Percentiles rank a stretch among this genome's conserved stretches.
Conservation (phyloP, 2,888 invertebrate species). For the Phortica okadai region DNA sequence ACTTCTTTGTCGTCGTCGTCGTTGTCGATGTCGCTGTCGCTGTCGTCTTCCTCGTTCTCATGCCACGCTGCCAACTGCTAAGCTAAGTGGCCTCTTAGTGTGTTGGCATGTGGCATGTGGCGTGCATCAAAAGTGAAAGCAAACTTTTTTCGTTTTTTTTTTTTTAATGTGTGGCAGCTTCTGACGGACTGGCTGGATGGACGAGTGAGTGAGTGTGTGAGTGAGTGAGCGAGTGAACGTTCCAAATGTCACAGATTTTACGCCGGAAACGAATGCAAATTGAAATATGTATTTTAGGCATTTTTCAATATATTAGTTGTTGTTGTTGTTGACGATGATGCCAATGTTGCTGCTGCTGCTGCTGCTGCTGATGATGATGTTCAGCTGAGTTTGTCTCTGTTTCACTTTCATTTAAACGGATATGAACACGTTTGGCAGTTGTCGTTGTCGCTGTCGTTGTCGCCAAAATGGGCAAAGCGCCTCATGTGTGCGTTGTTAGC, state of each 20-base stretch:
- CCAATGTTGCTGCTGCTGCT: neutral
- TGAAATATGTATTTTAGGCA: slow-evolving; percentile 48
- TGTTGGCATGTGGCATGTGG: slow-evolving; percentile 24
- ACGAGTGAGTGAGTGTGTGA: neutral
- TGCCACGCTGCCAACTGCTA: neutral
- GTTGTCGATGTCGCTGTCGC: too few relatives aligned
- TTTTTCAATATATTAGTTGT: neutral
- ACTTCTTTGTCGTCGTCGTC: neutral
- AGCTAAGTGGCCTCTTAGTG: slow-evolving; percentile 32
- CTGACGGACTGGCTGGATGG: neutral
- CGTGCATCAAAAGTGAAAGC: slow-evolving; percentile 31
- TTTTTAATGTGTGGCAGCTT: neutral
- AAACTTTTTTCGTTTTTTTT: neutral
- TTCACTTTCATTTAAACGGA: slow-evolving; percentile 43
- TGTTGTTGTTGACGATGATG: neutral
- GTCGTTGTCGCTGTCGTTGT: neutral
- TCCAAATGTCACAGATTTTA: slow-evolving; percentile 30
- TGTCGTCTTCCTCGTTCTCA: too few relatives aligned
- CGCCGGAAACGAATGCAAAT: slow-evolving; percentile 61
- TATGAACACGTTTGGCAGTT: slow-evolving; percentile 21
- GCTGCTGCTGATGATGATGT: neutral
- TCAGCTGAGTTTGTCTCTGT: neutral
- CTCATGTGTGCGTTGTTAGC: slow-evolving; percentile 12
- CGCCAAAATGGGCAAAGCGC: neutral
- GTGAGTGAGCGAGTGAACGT: neutral